These are phyloP conservation scores for Drosophila nr. medialis DNA, from an alignment of 2,888 invertebrate species.

Conservation along the genomic window DNA sequence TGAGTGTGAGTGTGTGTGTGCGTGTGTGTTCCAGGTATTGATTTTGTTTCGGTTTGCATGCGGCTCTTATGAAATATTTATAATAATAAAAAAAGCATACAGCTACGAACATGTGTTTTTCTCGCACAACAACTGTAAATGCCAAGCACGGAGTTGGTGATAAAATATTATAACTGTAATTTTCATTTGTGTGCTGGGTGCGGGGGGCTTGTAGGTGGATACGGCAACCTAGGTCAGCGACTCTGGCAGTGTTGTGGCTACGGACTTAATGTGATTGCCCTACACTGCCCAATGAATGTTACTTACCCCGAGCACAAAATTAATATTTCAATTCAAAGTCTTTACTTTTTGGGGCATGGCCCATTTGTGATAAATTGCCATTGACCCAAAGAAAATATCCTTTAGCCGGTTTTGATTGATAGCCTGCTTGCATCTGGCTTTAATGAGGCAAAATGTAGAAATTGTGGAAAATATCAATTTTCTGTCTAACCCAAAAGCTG, in stretches of 20 bases:
- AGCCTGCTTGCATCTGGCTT: slow-evolving; percentile 1
- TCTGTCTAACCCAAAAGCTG: not conserved
- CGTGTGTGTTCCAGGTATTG: slow-evolving; percentile 62
- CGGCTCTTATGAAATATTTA: slow-evolving; percentile 76
- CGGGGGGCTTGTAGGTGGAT: not conserved
- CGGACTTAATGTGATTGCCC: slow-evolving; percentile 33
- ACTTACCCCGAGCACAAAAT: slow-evolving; percentile 23
- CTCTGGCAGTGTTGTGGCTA: slow-evolving; percentile 12
- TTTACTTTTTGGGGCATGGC: not conserved
- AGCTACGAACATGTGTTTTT: slow-evolving; percentile 57
- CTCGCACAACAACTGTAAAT: slow-evolving; percentile 22
- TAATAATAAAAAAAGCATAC: slow-evolving; percentile 53
- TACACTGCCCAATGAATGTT: slow-evolving; percentile 9
- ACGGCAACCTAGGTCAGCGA: slow-evolving; percentile 13
- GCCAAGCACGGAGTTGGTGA: not conserved
- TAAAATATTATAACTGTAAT: slow-evolving; percentile 18
- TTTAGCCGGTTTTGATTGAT: slow-evolving; percentile 57
- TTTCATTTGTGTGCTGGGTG: slow-evolving; percentile 8
- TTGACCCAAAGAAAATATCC: slow-evolving; percentile 1
- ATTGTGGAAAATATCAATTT: slow-evolving; percentile 12
- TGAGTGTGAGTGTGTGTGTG: not conserved
- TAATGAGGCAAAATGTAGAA: slow-evolving; percentile 5
- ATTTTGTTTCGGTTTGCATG: slow-evolving; percentile 71
- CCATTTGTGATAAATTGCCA: slow-evolving; percentile 29
- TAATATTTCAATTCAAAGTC: slow-evolving; percentile 39